Evolutionary conservation across 2,797 vertebrate genomes (phyloP).

Genomic region (Mormyrus hasselquistii): DNA sequence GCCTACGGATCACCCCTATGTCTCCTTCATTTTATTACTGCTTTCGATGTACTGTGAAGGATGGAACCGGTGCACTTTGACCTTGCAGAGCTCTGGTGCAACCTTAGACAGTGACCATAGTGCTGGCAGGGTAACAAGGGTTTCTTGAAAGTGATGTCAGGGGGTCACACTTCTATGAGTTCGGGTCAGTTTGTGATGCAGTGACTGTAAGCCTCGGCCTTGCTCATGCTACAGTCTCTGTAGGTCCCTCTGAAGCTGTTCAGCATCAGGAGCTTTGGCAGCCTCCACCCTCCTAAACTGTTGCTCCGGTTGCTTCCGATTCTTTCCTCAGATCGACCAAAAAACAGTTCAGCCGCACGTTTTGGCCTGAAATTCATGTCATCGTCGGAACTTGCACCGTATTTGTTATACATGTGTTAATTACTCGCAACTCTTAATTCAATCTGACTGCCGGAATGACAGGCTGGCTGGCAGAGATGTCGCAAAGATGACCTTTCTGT

Average conservation of each 20-base stretch:
- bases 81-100: not conserved
- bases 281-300: slow-evolving; percentile 49
- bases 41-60: slow-evolving; percentile 49
- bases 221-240: not conserved
- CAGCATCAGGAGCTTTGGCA: slow-evolving; percentile 45
- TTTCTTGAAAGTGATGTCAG: not conserved
- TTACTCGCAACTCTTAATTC: slow-evolving; percentile 96
- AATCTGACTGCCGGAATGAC: slow-evolving; percentile 88
- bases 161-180: slow-evolving; percentile 16
- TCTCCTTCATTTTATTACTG: slow-evolving; percentile 57
- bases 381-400: slow-evolving; percentile 64
- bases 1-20: slow-evolving; percentile 37
- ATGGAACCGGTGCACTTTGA: not conserved
- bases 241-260: slow-evolving; percentile 45
- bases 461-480: slow-evolving; percentile 81
- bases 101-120: not conserved
- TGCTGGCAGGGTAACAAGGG: not conserved
- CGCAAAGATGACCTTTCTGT: slow-evolving; percentile 92
- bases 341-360: slow-evolving; percentile 72
- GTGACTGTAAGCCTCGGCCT: not conserved
- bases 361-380: slow-evolving; percentile 61
- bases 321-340: slow-evolving; percentile 98
- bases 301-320: slow-evolving; percentile 80
- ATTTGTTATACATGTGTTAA: slow-evolving; percentile 81
- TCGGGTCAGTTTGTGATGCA: not conserved